phyloP scores from a whole-genome alignment of 2,888 invertebrate genomes.

The Cancer borealis region DNA sequence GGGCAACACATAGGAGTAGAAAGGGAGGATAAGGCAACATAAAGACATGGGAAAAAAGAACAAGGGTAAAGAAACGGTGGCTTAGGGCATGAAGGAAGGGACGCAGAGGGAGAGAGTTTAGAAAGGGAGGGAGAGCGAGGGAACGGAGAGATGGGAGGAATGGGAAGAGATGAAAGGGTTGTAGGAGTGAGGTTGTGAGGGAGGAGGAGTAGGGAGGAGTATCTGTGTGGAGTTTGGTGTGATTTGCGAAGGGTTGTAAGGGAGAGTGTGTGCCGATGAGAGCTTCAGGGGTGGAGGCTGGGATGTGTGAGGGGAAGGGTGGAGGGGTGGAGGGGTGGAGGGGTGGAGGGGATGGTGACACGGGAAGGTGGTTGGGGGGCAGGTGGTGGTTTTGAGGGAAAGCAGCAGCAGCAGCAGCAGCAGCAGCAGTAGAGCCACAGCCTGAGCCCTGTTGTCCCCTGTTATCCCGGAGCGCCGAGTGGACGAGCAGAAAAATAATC shows the following conservation, averaged over 20 bases:
- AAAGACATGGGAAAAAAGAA: neutral
- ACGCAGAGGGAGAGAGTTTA: too few species aligned
- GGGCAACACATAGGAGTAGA: neutral
- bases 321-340: neutral
- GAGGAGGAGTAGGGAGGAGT: neutral
- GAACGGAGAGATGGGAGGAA: too few species aligned
- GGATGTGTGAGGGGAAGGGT: neutral
- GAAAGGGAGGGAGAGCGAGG: too few species aligned
- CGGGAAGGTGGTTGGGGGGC: neutral
- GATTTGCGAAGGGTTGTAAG: neutral
- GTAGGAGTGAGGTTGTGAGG: neutral
- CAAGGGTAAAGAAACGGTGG: too few species aligned
- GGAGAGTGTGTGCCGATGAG: neutral
- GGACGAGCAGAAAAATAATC: conserved; percentile 47
- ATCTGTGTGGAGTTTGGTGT: too few species aligned
- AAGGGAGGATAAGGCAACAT: neutral
- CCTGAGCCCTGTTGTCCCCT: neutral
- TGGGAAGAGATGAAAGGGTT: neutral
- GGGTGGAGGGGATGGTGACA: neutral
- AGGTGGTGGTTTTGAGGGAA: neutral
- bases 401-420: neutral
- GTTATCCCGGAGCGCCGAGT: neutral
- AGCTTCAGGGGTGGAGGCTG: neutral
- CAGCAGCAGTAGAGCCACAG: neutral
- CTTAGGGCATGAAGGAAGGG: too few species aligned